Evolutionary conservation across 2,888 invertebrate species (phyloP), one percentile per base, ranked within the genome.

Genomic region (Sycophila texana): DNA sequence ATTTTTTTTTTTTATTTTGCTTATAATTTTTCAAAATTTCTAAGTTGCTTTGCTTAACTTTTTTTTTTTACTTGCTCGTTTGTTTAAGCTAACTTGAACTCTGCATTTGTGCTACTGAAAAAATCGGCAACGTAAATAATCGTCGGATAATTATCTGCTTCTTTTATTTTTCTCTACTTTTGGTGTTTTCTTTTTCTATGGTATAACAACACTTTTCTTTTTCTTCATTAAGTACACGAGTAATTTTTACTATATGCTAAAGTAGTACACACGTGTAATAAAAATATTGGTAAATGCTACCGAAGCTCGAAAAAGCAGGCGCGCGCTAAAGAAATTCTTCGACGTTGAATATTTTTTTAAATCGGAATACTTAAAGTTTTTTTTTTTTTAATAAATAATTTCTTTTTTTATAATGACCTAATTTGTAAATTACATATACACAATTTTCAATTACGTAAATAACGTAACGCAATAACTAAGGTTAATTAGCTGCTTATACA

Each of bases 241-340:
- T n/a, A 4, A 61, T n/a, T 61, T 16, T 61, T 16, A 3, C 14
- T 26, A 5, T 39, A 39, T 7, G n/a, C n/a, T 30, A 47, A 39
- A 63, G 13, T 47, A n/a, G 47, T 63, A 47, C 10, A 61, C n/a
- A 61, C 39, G 18, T 16, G 47, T 18, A 39, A 18, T 47, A 47
- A 1, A 63, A 63, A 18, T 39, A 30, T 18, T 18, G 63, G 60
- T 63, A n/a, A 55, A 20, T 20, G 20, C 22, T 20, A 70, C 26
- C 63, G 49, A 70, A 70, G 70, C 63, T 70, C 53, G 39, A 63
- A 70, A 63, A 63, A 76, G 53, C 63, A 76, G 47, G 63, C 26
- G 63, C 72, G 26, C 63, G n/a, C 30, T 58, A 20, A 58, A 58
- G 57, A 49, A 71, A 16, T 71, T 47, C 58, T 39, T 55, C 16